These are phyloP conservation scores for Tichodroma muraria DNA, from an alignment of 2,113 vertebrate species.

Conservation along the genomic window DNA sequence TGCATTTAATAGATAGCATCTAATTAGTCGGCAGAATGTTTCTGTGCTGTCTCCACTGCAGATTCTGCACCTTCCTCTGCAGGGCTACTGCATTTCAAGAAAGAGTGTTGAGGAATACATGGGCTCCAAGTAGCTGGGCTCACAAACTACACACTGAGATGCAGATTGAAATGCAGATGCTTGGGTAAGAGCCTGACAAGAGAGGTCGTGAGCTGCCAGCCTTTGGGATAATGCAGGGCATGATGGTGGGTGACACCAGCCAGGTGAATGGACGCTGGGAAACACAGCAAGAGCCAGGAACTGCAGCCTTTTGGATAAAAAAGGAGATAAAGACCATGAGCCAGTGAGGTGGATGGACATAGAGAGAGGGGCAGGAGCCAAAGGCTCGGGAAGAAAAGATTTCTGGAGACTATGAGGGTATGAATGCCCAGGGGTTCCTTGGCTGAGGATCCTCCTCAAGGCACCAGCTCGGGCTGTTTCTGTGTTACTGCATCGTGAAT, in stretches of 20 bases:
- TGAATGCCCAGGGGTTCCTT: background rate
- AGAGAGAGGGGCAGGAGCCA: background rate
- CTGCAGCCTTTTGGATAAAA: background rate
- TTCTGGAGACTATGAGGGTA: background rate
- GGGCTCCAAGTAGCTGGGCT: background rate
- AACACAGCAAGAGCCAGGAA: accelerated
- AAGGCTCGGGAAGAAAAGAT: accelerated
- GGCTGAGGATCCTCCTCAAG: background rate
- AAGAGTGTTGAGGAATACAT: background rate
- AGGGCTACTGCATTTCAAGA: background rate
- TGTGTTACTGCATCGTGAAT: accelerated
- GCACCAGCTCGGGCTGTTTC: background rate
- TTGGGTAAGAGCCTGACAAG: background rate
- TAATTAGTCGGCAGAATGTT: background rate
- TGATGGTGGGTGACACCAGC: background rate
- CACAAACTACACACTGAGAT: background rate
- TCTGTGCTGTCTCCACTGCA: background rate
- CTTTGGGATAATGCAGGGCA: background rate
- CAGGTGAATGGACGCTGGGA: background rate
- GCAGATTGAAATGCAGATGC: background rate
- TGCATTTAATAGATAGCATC: background rate
- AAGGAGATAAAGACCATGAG: background rate
- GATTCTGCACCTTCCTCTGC: background rate
- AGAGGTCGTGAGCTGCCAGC: background rate
- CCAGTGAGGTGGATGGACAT: background rate